Evolutionary conservation across 1,140 invertebrate species (phyloP).

Genomic region (Andrena cerasifolii): DNA sequence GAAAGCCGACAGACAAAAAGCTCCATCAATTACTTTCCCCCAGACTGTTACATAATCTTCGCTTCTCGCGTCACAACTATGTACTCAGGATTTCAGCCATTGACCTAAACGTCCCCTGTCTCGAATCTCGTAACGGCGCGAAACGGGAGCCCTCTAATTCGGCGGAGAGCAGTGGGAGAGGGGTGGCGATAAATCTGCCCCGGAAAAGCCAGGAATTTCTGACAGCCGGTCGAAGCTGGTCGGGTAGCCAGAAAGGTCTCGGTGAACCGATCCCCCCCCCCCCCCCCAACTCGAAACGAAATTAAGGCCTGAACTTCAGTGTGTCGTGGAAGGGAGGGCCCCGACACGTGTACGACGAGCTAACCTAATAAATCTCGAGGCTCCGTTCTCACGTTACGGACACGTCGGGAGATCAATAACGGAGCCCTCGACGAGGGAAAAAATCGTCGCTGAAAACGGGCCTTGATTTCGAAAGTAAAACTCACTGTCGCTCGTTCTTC

Average conservation of each 20-base stretch:
- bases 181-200: background rate
- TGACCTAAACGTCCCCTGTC: too few relatives aligned
- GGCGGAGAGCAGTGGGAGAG: too few relatives aligned
- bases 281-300: constrained; percentile 18
- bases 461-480: constrained; percentile 14
- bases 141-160: too few relatives aligned
- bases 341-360: constrained; percentile 36
- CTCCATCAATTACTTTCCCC: too few relatives aligned
- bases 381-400: constrained; percentile 41
- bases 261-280: too few relatives aligned
- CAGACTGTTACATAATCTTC: too few relatives aligned
- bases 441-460: background rate
- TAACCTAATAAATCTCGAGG: constrained; percentile 48
- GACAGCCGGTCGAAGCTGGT: background rate
- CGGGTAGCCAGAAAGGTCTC: background rate
- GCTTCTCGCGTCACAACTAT: too few relatives aligned
- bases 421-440: background rate
- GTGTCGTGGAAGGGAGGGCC: background rate
- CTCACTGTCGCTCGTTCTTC: background rate
- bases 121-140: too few relatives aligned
- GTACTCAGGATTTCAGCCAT: too few relatives aligned
- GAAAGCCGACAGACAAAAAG: too few relatives aligned
- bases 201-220: background rate
- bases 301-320: constrained; percentile 31
- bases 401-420: constrained; percentile 44